Evolutionary conservation across 2,113 vertebrate species (phyloP).

Genomic region (Lepus americanus): DNA sequence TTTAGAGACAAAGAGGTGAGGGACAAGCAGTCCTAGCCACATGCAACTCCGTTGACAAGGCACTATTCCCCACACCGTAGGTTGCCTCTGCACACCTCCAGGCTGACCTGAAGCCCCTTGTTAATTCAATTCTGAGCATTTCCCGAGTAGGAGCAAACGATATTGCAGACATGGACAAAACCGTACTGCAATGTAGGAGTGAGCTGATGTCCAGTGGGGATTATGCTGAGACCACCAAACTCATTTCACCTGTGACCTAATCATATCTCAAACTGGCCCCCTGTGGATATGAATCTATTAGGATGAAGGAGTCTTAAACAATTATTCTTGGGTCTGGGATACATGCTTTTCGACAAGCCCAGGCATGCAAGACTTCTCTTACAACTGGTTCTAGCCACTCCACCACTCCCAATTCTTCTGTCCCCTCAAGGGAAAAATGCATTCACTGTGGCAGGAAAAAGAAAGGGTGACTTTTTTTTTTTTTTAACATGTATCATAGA

Average conservation of each 20-base stretch:
- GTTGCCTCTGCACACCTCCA: constrained; percentile 47
- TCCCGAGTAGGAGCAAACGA: constrained; percentile 74
- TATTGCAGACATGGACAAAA: constrained; percentile 79
- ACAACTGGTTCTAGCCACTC: background rate
- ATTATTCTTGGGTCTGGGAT: constrained; percentile 81
- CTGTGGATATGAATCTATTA: constrained; percentile 86
- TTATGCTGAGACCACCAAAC: constrained; percentile 82
- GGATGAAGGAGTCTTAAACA: constrained; percentile 85
- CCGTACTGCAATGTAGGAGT: background rate
- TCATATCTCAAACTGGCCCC: constrained; percentile 83
- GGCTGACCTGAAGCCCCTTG: constrained; percentile 60
- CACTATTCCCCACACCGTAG: background rate
- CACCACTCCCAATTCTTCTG: background rate
- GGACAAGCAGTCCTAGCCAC: constrained; percentile 1
- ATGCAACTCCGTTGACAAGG: background rate
- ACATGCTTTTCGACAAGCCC: constrained; percentile 79
- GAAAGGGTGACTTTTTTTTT: constrained; percentile 70
- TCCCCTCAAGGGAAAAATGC: background rate
- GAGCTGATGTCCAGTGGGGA: constrained; percentile 73
- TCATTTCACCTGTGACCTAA: constrained; percentile 85
- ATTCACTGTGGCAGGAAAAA: constrained; percentile 61
- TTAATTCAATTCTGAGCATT: constrained; percentile 81
- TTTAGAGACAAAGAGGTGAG: constrained; percentile 39
- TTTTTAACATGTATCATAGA: constrained; percentile 17
- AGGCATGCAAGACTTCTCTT: constrained; percentile 65